Evolutionary conservation across 2,797 vertebrate genomes (phyloP), one percentile per base, ranked within the genome.

Genomic region (Danionella dracula): DNA sequence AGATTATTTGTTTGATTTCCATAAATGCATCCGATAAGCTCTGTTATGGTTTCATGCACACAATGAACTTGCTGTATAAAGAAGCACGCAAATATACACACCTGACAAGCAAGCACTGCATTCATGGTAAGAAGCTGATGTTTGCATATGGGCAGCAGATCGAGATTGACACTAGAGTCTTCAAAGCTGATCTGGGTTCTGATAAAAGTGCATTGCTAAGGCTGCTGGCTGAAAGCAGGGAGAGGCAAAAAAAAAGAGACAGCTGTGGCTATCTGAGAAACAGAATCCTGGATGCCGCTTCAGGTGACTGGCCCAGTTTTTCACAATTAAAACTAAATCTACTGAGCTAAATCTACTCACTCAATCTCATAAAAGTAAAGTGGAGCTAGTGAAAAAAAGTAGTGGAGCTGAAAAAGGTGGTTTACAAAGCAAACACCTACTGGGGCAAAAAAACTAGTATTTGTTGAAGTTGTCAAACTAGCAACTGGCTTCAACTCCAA

Each of bases 151-250:
- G 69, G 63, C 70, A 61, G 76, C 77, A 77, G 73, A 73, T 51
- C 42, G 65, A 59, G 78, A 77, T 70, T 74, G 65, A 78, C 61
- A 76, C 69, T 70, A 44, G 62, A 37, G 42, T 38, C 80, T 83
- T 84, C 77, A 83, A 82, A 85, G 81, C 66, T 60, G 74, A 84
- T 83, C 73, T 50, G n/a, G 56, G 51, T 29, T 27, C 60, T 75
- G 86, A 87, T 87, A 72, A 40, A 6, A 48, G 73, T 46, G 32
- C 7, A 35, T 51, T 15, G 15, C 38, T 50, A 37, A 20, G n/a
- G 0, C 15, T 27, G 27, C 12, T 7, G 40, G 17, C 32, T 45
- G 6, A 23, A 8, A 62, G 35, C 12, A 21, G 11, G 29, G 2
- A 21, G n/a, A 40, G 2, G n/a, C 5, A 20, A 10, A 50, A 16